Evolutionary conservation across 1,140 invertebrate species (phyloP).

Genomic region (Drosophila pruinosa): DNA sequence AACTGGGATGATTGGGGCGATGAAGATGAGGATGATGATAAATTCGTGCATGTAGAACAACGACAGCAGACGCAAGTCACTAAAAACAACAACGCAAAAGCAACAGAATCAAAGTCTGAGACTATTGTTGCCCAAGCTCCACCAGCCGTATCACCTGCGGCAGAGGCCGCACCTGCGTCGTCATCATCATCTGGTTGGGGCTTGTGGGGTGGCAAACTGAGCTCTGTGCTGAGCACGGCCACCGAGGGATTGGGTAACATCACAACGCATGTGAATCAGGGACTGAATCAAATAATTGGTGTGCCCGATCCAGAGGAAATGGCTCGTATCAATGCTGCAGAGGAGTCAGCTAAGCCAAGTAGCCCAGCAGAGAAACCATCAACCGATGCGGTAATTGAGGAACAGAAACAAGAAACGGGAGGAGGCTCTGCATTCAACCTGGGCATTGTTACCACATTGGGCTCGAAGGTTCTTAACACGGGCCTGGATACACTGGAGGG

Average conservation of each 20-base stretch:
- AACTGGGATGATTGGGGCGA: conserved; percentile 85
- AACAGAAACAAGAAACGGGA: conserved; percentile 24
- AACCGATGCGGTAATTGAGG: not conserved
- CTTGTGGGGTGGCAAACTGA: conserved; percentile 88
- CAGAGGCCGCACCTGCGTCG: not conserved
- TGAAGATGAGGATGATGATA: conserved; percentile 78
- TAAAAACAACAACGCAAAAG: conserved; percentile 37
- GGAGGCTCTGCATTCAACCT: conserved; percentile 53
- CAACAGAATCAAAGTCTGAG: conserved; percentile 31
- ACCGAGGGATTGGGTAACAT: conserved; percentile 88
- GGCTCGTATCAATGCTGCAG: conserved; percentile 84
- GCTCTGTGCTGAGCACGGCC: conserved; percentile 89
- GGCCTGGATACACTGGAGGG: conserved; percentile 94
- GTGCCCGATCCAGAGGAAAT: conserved; percentile 90
- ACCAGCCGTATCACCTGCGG: not conserved
- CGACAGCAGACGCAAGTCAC: conserved; percentile 10
- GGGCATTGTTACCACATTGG: conserved; percentile 86
- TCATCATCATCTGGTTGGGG: conserved; percentile 47
- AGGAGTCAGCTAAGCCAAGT: conserved; percentile 40
- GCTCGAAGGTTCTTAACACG: conserved; percentile 91
- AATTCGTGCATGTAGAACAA: conserved; percentile 59
- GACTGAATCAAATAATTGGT: conserved; percentile 89
- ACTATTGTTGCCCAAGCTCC: not conserved
- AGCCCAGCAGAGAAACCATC: not conserved
- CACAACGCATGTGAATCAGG: conserved; percentile 90